These are phyloP conservation scores for Lanius collurio DNA, from an alignment of 2,113 vertebrate species.

Conservation along the genomic window DNA sequence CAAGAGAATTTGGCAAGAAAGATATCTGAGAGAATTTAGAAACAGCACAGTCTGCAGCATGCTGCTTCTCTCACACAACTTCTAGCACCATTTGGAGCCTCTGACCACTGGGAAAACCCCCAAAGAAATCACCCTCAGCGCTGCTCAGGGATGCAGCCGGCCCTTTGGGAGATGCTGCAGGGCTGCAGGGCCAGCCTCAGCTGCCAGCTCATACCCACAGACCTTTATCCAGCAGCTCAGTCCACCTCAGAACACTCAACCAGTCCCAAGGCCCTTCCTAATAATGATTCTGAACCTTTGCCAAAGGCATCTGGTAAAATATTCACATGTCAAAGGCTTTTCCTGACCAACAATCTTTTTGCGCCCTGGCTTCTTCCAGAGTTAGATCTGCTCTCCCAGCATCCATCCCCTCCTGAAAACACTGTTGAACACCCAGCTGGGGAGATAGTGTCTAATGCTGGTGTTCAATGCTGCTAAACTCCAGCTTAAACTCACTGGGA, in stretches of 20 bases:
- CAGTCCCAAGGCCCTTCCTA: not conserved
- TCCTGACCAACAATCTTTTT: not conserved
- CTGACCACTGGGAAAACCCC: not conserved
- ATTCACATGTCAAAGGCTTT: not conserved
- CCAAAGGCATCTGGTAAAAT: not conserved
- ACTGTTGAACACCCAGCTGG: not conserved
- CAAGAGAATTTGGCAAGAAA: conserved; percentile 22
- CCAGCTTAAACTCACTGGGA: not conserved
- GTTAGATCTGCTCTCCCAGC: not conserved
- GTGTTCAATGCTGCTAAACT: not conserved
- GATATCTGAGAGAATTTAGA: not conserved
- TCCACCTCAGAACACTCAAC: not conserved
- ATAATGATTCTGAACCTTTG: not conserved
- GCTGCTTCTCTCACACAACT: not conserved
- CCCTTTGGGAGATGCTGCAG: not conserved
- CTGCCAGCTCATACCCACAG: not conserved
- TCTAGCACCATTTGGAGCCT: not conserved
- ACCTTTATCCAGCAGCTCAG: not conserved
- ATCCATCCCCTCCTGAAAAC: not conserved
- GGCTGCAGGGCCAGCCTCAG: not conserved
- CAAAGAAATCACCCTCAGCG: not conserved
- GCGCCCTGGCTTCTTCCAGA: not conserved
- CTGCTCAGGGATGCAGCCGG: not conserved
- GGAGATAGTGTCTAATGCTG: accelerated
- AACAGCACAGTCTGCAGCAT: not conserved